phyloP scores from a whole-genome alignment of 1,140 invertebrate genomes.

The Caenorhabditis briggsae region DNA sequence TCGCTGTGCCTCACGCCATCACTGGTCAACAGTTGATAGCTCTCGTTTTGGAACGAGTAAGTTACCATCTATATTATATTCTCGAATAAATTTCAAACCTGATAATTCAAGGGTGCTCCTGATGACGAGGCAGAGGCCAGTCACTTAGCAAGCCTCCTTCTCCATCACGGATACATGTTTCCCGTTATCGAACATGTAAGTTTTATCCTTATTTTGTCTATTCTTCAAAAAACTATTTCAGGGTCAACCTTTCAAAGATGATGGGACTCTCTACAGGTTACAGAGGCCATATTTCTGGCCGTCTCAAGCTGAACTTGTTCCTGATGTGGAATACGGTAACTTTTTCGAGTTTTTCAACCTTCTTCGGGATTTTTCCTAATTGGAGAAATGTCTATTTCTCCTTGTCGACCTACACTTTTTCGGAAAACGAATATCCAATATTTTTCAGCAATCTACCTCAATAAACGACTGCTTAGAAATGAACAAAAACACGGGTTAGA shows the following conservation, averaged over 20 bases:
- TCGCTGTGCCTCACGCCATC: slow-evolving; percentile 76
- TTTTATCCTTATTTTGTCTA: not conserved
- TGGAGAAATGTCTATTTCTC: not conserved
- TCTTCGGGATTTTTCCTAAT: not conserved
- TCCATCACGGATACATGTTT: slow-evolving; percentile 76
- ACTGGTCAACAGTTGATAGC: slow-evolving; percentile 75
- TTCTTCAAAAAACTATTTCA: not conserved
- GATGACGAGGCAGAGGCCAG: slow-evolving; percentile 75
- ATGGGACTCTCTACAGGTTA: slow-evolving; percentile 77
- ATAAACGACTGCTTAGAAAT: slow-evolving; percentile 75
- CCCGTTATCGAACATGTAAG: slow-evolving; percentile 72
- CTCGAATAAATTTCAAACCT: too few species aligned
- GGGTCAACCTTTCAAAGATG: slow-evolving; percentile 68
- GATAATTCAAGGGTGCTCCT: slow-evolving; percentile 32
- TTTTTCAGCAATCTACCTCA: slow-evolving; percentile 77
- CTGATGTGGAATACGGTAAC: slow-evolving; percentile 77
- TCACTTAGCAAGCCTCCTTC: slow-evolving; percentile 75
- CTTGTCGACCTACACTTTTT: too few species aligned
- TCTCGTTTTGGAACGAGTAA: slow-evolving; percentile 71
- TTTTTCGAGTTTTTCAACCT: not conserved
- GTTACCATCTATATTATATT: not conserved
- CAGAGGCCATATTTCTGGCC: slow-evolving; percentile 78
- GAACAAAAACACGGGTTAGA: slow-evolving; percentile 77
- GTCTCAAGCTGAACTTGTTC: slow-evolving; percentile 74
- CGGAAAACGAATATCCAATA: not conserved